Evolutionary conservation across 2,888 invertebrate species (phyloP), one percentile per base, ranked within the genome.

Genomic region (Troilus luridus): DNA sequence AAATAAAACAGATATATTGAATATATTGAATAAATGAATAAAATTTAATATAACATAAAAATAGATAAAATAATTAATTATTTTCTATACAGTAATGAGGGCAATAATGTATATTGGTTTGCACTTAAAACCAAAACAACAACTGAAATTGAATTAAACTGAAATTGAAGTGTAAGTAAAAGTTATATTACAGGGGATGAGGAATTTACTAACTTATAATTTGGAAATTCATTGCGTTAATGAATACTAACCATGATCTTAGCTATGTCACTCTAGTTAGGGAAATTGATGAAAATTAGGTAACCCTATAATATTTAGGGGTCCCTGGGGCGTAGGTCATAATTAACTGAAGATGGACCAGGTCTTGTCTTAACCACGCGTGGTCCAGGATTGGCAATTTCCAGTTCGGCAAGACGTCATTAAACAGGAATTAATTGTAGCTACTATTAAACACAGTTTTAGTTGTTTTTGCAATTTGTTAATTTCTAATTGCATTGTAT

Each of bases 271-370:
- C 0, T 24, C 24, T 24, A 67, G 67, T 24, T 24, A 67, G 67
- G 12, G 12, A n/a, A 67, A 67, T 67, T 67, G 67, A 67, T 67
- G 24, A 67, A 67, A 67, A 67, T 67, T 11, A 67, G 67, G 67
- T 67, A 67, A 67, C 24, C 24, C 67, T 67, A 19, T 67, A 67
- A 67, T 67, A 24, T 67, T 24, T 67, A 7, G n/a, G 64, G 10
- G 64, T 67, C 64, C 24, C 19, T 2, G 56, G 56, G 41, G 56
- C 11, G 9, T 56, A 19, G 56, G 8, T 85, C 56, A 56, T 85
- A 85, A 85, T 85, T 56, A 56, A 54, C 81, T 81, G 54, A 81
- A 54, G 81, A 67, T 67, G 67, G 54, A 41, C 54, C 54, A 81
- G 54, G 81, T 11, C 81, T 81, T 81, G 81, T 81, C 81, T 54